Evolutionary conservation across 2,888 invertebrate species (phyloP).

Genomic region (Melieria crassipennis): DNA sequence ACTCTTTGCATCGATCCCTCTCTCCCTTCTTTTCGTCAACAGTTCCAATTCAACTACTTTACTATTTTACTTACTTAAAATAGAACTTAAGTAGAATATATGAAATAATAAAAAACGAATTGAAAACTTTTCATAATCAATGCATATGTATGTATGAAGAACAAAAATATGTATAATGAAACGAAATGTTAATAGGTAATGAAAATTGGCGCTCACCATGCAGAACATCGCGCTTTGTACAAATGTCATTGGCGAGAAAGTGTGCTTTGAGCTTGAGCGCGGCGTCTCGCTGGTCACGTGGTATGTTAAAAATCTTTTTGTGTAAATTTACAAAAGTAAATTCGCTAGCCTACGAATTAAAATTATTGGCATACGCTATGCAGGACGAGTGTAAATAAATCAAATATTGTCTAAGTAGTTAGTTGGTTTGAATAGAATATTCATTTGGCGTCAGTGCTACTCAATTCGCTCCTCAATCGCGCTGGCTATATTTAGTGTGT

Average conservation of each 20-base stretch:
- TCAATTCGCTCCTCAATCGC: neutral
- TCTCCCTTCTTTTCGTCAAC: too few species aligned
- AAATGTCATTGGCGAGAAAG: neutral
- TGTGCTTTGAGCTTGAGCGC: neutral
- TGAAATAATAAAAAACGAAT: neutral
- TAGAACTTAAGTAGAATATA: neutral
- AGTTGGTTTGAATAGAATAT: neutral
- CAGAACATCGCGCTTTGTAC: constrained; percentile 1
- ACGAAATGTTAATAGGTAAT: neutral
- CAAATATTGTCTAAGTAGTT: constrained; percentile 11
- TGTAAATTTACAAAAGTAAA: constrained; percentile 10
- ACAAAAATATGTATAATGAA: neutral
- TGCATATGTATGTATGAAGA: neutral
- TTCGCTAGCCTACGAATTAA: constrained; percentile 29
- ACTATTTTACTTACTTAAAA: too few species aligned
- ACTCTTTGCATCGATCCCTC: too few species aligned
- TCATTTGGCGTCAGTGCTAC: constrained; percentile 17
- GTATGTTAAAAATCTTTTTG: constrained; percentile 12
- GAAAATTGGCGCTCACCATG: constrained; percentile 21
- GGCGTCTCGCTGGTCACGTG: too few species aligned
- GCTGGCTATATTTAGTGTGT: too few species aligned
- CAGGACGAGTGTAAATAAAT: constrained; percentile 6
- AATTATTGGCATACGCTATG: neutral
- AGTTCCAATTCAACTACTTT: too few species aligned
- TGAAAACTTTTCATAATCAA: neutral